These are phyloP conservation scores for Poliocrania exsul DNA, from an alignment of 2,797 vertebrate genomes.

Conservation along the genomic window DNA sequence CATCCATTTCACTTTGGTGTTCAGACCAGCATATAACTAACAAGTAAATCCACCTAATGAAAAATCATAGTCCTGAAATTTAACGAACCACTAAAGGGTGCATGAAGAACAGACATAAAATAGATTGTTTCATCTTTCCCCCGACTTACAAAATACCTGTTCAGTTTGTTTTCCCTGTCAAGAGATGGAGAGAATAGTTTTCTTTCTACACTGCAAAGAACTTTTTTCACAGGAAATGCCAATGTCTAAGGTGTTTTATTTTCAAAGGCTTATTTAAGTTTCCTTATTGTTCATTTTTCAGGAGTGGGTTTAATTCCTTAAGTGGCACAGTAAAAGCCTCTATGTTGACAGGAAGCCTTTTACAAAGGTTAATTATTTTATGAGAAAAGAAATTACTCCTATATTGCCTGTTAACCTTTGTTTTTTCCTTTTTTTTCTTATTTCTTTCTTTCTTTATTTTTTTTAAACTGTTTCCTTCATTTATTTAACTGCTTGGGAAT, in stretches of 20 bases:
- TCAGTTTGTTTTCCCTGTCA: neutral
- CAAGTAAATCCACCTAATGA: neutral
- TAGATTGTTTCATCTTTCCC: neutral
- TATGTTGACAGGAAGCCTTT: slow-evolving; percentile 68
- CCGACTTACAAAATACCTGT: neutral
- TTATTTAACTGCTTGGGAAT: slow-evolving; percentile 39
- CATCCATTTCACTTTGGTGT: neutral
- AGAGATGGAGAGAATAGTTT: neutral
- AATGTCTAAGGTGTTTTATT: neutral
- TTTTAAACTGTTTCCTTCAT: slow-evolving; percentile 53
- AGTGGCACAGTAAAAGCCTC: slow-evolving; percentile 39
- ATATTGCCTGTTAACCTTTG: slow-evolving; percentile 71
- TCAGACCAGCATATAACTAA: neutral
- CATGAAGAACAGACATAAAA: neutral
- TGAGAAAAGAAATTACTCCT: slow-evolving; percentile 63
- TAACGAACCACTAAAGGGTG: neutral
- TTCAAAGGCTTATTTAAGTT: slow-evolving; percentile 22
- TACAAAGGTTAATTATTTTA: slow-evolving; percentile 77
- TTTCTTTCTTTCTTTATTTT: neutral
- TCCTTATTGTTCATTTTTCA: slow-evolving; percentile 52
- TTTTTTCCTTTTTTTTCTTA: neutral
- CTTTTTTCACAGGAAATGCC: neutral
- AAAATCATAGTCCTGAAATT: neutral
- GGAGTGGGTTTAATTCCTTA: slow-evolving; percentile 50
- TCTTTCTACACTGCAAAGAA: neutral